A percentile compares a stretch with the other conserved stretches of the same genome.
phyloP scores from a whole-genome alignment of 2,797 vertebrate genomes.

The Cichlasoma orientale region DNA sequence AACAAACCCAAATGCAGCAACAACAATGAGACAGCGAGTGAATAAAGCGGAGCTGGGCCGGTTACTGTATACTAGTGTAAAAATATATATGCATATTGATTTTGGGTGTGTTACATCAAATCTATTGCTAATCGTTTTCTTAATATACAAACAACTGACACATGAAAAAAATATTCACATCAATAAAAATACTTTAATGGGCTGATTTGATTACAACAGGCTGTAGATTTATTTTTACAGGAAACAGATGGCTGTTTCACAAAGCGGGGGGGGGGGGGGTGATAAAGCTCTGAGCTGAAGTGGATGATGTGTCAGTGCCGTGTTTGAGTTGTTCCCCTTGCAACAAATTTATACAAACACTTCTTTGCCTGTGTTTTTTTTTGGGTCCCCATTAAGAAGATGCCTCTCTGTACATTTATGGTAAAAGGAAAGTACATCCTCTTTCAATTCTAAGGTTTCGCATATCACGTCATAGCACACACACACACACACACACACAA shows the following conservation, averaged over 20 bases:
- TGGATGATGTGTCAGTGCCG: conserved; percentile 44
- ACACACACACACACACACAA: no score
- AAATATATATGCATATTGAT: background rate
- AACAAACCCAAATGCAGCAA: background rate
- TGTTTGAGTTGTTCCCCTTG: conserved; percentile 36
- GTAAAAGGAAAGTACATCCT: no score
- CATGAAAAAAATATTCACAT: background rate
- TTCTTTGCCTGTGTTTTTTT: background rate
- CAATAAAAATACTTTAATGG: background rate
- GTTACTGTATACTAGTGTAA: background rate
- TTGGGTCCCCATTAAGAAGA: no score
- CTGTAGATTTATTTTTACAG: conserved; percentile 10
- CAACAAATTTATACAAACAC: conserved; percentile 34
- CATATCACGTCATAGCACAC: no score
- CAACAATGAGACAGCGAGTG: background rate
- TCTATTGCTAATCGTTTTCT: background rate
- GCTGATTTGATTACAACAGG: conserved; percentile 22
- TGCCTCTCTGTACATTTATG: no score
- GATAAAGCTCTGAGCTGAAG: conserved; percentile 48
- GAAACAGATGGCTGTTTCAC: conserved; percentile 54
- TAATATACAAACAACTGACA: background rate
- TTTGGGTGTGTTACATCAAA: background rate
- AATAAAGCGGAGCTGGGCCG: background rate
- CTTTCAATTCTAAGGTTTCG: no score
- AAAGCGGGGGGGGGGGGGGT: conserved; percentile 5